phyloP scores from a whole-genome alignment of 2,888 invertebrate genomes.

The Coelopa pilipes region DNA sequence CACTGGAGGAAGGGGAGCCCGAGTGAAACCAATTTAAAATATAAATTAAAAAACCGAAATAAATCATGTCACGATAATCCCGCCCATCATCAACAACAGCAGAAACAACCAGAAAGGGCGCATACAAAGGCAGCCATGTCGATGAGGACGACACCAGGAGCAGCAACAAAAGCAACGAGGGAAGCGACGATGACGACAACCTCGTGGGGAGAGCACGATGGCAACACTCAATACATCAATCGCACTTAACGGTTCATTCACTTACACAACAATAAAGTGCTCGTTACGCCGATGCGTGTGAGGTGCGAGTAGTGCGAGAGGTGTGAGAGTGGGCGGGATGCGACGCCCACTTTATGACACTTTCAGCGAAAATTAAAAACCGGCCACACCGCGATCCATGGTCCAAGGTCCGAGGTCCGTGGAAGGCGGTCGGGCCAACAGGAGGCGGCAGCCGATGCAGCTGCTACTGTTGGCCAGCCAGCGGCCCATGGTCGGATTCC shows the following conservation, averaged over 20 bases:
- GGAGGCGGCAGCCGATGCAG: no score
- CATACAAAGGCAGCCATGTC: neutral
- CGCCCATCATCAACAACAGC: neutral
- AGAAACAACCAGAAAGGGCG: neutral
- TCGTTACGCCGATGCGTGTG: neutral
- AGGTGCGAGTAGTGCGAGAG: neutral
- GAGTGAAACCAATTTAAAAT: constrained; percentile 1
- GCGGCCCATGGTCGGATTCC: no score
- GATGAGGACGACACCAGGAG: neutral
- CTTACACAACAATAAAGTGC: constrained; percentile 17
- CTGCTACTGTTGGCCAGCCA: no score
- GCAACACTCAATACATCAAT: constrained; percentile 29
- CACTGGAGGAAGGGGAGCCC: no score
- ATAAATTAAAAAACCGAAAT: constrained; percentile 9
- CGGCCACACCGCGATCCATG: neutral
- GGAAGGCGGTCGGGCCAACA: no score
- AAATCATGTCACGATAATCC: constrained; percentile 10
- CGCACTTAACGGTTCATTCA: constrained; percentile 18
- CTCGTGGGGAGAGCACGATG: no score
- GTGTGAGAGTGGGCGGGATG: no score
- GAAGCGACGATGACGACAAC: constrained; percentile 10
- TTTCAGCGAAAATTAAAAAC: constrained; percentile 7
- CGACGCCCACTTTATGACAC: constrained; percentile 12
- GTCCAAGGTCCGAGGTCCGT: no score
- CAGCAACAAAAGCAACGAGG: neutral